A percentile compares a stretch with the other conserved stretches of the same genome.
These are phyloP conservation scores for Pogonognathellus flavescens DNA, from an alignment of 1,140 invertebrate species.

Conservation along the genomic window DNA sequence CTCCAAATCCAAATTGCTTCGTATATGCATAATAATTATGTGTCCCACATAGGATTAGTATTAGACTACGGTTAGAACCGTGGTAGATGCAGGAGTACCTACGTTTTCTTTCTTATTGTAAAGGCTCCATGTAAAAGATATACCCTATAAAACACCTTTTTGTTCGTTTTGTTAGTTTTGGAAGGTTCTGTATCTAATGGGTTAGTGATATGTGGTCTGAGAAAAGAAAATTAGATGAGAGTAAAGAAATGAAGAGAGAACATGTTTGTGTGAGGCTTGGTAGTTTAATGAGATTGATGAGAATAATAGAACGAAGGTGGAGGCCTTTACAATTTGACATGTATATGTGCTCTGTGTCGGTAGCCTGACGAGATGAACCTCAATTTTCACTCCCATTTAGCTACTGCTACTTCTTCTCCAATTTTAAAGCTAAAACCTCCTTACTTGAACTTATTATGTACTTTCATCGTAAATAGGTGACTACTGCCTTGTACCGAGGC, in stretches of 20 bases:
- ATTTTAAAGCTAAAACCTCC: not conserved
- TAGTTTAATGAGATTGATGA: slow-evolving; percentile 53
- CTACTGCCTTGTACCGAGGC: not conserved
- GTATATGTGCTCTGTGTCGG: slow-evolving; percentile 51
- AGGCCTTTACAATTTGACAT: slow-evolving; percentile 50
- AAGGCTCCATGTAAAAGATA: not conserved
- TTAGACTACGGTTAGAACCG: no score
- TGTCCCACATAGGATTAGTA: not conserved
- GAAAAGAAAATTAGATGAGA: slow-evolving; percentile 40
- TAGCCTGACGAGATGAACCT: slow-evolving; percentile 25
- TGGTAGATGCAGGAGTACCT: not conserved
- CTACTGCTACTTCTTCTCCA: slow-evolving; percentile 12
- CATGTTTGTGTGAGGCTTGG: slow-evolving; percentile 47
- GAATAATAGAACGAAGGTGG: slow-evolving; percentile 48
- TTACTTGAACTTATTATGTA: not conserved
- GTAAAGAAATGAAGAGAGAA: slow-evolving; percentile 47
- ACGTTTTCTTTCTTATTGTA: not conserved
- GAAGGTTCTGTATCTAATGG: slow-evolving; percentile 21
- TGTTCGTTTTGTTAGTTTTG: not conserved
- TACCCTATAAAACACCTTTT: not conserved
- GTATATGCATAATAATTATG: slow-evolving; percentile 25
- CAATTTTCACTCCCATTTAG: slow-evolving; percentile 44
- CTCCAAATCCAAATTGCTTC: slow-evolving; percentile 33
- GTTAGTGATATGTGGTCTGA: slow-evolving; percentile 37
- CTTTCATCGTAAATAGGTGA: no score